Evolutionary conservation across 2,888 invertebrate species (phyloP), one percentile per base, ranked within the genome.

Genomic region (Willowsia nigromaculata): DNA sequence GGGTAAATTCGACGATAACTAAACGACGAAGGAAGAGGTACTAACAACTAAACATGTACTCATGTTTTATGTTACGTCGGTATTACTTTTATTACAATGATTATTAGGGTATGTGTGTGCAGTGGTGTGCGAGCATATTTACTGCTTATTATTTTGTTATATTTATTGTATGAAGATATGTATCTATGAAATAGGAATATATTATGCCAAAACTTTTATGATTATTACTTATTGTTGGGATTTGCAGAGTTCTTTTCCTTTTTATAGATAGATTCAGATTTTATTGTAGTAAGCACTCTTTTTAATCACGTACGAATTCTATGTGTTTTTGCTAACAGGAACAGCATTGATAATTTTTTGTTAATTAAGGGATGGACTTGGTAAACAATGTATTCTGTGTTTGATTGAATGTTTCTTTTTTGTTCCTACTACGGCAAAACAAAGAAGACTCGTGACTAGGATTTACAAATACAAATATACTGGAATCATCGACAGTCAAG

Each of bases 341-440:
- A 59, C 30, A 59, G 30, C 59, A 59, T 59, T 59, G 59, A 59
- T 30, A 30, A 25, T 18, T 15, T 59, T 27, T 59, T 59, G 25
- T 59, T 59, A 47, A 50, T 30, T 76, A 43, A 43, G 43, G 1
- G 43, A 43, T 9, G 43, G 43, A 13, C 13, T 43, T 43, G 13
- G 13, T 50, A n/a, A 76, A 76, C 76, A 76, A 50, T 76, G 43
- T 43, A 43, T 68, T 68, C 68, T n/a, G 15, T 33, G 30, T 30
- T 33, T 25, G 13, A 43, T 9, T 43, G 1, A 43, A 43, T 43
- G 43, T 43, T 43, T 43, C 11, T 13, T 43, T 9, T 43, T 43
- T 3, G 11, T 9, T 43, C 43, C 37, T 37, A 37, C 43, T 13
- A 6, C 43, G 11, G n/a, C n/a, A n/a, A n/a, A n/a, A n/a, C n/a